Evolutionary conservation across 2,797 vertebrate genomes (phyloP).

Genomic region (Sebastes matsubarae): DNA sequence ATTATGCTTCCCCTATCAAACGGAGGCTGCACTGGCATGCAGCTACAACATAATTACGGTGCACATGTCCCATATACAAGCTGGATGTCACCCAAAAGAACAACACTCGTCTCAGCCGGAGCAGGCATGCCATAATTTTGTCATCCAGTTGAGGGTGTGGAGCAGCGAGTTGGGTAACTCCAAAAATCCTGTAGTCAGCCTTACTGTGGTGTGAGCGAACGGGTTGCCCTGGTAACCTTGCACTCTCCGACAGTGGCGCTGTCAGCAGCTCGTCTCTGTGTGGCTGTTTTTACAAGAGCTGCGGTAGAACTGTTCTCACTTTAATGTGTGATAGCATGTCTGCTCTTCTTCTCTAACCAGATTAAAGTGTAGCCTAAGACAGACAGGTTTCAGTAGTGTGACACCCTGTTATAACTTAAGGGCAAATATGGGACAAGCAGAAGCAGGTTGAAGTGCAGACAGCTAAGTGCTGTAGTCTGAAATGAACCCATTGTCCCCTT

Average conservation of each 20-base stretch:
- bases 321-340: background rate
- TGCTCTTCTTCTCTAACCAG: background rate
- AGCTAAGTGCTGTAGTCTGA: slow-evolving; percentile 4
- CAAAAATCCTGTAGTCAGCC: slow-evolving; percentile 29
- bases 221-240: slow-evolving; percentile 39
- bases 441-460: background rate
- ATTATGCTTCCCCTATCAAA: background rate
- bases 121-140: slow-evolving; percentile 55
- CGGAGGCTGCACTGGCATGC: background rate
- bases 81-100: slow-evolving; percentile 55
- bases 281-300: slow-evolving; percentile 9
- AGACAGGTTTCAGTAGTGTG: background rate
- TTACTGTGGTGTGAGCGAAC: slow-evolving; percentile 33
- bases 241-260: slow-evolving; percentile 8
- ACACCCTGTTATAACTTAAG: background rate
- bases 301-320: background rate
- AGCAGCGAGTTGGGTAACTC: slow-evolving; percentile 32
- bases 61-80: slow-evolving; percentile 32
- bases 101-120: slow-evolving; percentile 37
- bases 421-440: background rate
- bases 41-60: slow-evolving; percentile 42
- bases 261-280: slow-evolving; percentile 47
- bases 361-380: background rate
- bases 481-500: slow-evolving; percentile 23
- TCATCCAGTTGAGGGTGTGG: slow-evolving; percentile 44